These are phyloP conservation scores for Gorsachius magnificus DNA, from an alignment of 2,797 vertebrate species.

Conservation along the genomic window DNA sequence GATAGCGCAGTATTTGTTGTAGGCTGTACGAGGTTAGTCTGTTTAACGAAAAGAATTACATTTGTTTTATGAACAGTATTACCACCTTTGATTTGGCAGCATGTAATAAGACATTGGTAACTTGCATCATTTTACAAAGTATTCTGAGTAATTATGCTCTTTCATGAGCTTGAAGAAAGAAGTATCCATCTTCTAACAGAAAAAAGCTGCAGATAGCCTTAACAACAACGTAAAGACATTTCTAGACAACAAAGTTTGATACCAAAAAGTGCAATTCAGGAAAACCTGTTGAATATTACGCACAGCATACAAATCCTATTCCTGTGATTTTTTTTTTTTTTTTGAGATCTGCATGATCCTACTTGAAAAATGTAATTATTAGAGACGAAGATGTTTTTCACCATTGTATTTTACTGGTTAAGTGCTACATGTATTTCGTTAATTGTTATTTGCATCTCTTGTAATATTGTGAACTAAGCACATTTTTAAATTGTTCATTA, in stretches of 20 bases:
- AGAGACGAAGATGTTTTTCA: background rate
- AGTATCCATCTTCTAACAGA: background rate
- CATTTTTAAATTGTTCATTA: background rate
- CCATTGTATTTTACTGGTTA: background rate
- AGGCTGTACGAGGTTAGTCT: background rate
- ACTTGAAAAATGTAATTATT: background rate
- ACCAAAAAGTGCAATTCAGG: background rate
- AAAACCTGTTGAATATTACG: background rate
- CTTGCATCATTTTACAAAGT: background rate
- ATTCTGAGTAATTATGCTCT: background rate
- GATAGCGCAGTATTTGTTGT: background rate
- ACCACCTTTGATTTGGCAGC: background rate
- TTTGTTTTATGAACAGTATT: background rate
- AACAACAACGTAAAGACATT: background rate
- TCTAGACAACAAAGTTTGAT: background rate
- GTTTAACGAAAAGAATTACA: background rate
- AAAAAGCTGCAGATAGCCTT: background rate
- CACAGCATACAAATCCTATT: background rate
- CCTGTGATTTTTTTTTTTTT: background rate
- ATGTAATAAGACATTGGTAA: background rate
- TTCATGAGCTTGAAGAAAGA: background rate
- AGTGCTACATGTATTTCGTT: background rate
- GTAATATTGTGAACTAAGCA: too few species aligned
- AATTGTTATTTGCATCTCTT: constrained; percentile 1
- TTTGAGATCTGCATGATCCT: background rate